These are phyloP conservation scores for Acromyrmex heyeri DNA, from an alignment of 1,140 invertebrate genomes.

Conservation along the genomic window DNA sequence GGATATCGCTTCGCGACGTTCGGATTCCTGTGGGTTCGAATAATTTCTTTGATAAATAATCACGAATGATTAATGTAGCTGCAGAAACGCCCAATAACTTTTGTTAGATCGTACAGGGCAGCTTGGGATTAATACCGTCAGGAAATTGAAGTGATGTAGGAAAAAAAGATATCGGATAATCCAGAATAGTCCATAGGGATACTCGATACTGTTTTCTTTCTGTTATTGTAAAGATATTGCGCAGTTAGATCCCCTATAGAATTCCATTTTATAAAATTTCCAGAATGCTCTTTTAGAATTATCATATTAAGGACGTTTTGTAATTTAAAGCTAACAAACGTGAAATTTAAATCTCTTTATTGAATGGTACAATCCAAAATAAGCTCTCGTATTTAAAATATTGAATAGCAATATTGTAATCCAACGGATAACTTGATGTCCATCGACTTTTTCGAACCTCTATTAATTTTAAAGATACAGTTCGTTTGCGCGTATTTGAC, in stretches of 20 bases:
- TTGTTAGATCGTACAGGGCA: not conserved
- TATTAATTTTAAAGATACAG: constrained; percentile 21
- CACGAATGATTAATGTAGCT: constrained; percentile 44
- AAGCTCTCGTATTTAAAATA: not conserved
- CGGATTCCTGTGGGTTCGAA: constrained; percentile 88
- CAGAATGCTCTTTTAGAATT: not conserved
- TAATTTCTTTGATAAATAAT: constrained; percentile 52
- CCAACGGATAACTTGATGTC: not conserved
- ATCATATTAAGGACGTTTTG: not conserved
- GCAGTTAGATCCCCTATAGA: not conserved
- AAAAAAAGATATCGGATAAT: constrained; percentile 22
- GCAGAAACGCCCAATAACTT: constrained; percentile 22
- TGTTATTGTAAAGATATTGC: not conserved
- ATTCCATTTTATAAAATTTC: not conserved
- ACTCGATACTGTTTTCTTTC: not conserved
- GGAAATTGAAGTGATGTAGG: constrained; percentile 35
- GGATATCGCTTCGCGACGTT: constrained; percentile 89
- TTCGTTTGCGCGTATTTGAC: not conserved
- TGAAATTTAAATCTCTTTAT: constrained; percentile 16
- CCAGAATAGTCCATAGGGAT: constrained; percentile 19
- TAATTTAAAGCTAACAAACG: not conserved
- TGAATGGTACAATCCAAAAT: not conserved
- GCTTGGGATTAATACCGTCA: constrained; percentile 42
- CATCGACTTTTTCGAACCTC: not conserved
- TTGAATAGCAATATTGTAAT: not conserved